These are phyloP conservation scores for Leucophora obtusa DNA, from an alignment of 2,888 invertebrate species.

Conservation along the genomic window DNA sequence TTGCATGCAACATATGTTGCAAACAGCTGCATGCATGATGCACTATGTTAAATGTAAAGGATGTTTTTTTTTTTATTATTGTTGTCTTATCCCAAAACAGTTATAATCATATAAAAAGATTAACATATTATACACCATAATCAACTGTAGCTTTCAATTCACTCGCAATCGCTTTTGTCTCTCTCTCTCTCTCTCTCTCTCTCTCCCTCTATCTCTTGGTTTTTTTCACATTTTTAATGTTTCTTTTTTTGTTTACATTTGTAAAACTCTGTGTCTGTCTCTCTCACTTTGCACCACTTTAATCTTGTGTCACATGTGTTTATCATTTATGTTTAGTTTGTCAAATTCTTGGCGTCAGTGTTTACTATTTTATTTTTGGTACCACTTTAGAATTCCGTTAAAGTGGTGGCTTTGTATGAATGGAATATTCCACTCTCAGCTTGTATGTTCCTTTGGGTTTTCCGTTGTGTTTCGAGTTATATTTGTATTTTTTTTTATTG, in stretches of 20 bases:
- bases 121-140: background rate
- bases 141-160: background rate
- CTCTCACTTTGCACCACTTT: slow-evolving; percentile 4
- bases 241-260: background rate
- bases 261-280: background rate
- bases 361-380: slow-evolving; percentile 9
- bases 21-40: slow-evolving; percentile 49
- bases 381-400: slow-evolving; percentile 8
- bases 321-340: slow-evolving; percentile 13
- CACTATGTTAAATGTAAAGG: slow-evolving; percentile 43
- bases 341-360: slow-evolving; percentile 16
- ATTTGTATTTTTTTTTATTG: slow-evolving; percentile 15
- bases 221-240: too few species aligned
- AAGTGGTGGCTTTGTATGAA: slow-evolving; percentile 15
- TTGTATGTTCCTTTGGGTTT: background rate
- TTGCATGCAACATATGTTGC: slow-evolving; percentile 64
- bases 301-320: slow-evolving; percentile 13
- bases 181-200: background rate
- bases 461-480: background rate
- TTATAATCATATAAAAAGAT: slow-evolving; percentile 40
- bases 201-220: too few species aligned
- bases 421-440: slow-evolving; percentile 33
- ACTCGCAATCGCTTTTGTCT: too few species aligned
- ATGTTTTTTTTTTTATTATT: slow-evolving; percentile 30
- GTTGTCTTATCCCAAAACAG: slow-evolving; percentile 49